Percentiles rank a stretch among this genome's conserved stretches.
Conservation (phyloP, 2,113 vertebrate genomes). For the Phasianus colchicus region DNA sequence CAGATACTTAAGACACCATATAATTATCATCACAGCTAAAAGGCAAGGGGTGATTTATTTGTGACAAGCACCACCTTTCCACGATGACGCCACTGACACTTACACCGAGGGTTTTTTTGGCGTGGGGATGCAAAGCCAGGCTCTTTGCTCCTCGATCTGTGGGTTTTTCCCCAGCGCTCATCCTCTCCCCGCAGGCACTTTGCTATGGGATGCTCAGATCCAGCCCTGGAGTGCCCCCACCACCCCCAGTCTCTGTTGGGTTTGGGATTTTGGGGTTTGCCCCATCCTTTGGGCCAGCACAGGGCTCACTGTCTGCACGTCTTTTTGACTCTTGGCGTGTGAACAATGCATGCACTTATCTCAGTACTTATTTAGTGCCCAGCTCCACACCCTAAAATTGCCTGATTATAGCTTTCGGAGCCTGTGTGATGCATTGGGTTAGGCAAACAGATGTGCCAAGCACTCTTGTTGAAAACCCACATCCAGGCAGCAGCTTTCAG, state of each 20-base stretch:
- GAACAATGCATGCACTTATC: slow-evolving; percentile 70
- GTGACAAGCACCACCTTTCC: slow-evolving; percentile 77
- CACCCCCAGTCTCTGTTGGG: background rate
- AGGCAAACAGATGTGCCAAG: slow-evolving; percentile 82
- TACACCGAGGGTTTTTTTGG: slow-evolving; percentile 15
- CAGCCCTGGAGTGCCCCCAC: background rate
- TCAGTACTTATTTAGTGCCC: slow-evolving; percentile 76
- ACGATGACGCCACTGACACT: slow-evolving; percentile 56
- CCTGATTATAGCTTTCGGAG: slow-evolving; percentile 81
- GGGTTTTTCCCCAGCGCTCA: background rate
- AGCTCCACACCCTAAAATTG: slow-evolving; percentile 73
- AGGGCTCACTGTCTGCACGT: background rate
- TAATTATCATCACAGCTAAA: slow-evolving; percentile 82
- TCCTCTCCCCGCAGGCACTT: background rate
- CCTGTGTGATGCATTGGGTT: slow-evolving; percentile 70
- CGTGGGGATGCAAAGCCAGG: background rate
- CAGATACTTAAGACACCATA: slow-evolving; percentile 81
- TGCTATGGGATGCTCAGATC: fast-evolving
- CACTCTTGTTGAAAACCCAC: slow-evolving; percentile 69
- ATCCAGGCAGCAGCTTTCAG: slow-evolving; percentile 29
- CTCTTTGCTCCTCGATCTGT: background rate
- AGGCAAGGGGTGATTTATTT: slow-evolving; percentile 80
- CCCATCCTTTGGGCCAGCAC: background rate
- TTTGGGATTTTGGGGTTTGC: background rate
- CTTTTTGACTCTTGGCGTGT: slow-evolving; percentile 31